Evolutionary conservation across 2,113 vertebrate species (phyloP).

Genomic region (Cololabis saira): DNA sequence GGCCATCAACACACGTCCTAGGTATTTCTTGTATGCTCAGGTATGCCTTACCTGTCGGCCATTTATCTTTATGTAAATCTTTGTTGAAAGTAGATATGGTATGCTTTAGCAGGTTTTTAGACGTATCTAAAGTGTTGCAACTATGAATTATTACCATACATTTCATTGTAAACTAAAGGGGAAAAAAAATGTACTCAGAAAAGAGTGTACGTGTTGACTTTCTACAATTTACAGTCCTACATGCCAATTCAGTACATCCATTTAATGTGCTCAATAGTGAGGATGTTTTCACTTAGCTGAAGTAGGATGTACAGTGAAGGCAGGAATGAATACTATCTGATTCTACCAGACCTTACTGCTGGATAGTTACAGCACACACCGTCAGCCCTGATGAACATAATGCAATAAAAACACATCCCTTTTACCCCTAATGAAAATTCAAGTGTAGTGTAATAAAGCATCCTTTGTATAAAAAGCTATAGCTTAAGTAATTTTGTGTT

Average conservation of each 20-base stretch:
- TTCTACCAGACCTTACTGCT: conserved; percentile 13
- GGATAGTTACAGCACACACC: conserved; percentile 14
- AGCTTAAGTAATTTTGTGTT: not conserved
- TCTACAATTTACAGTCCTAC: conserved; percentile 2
- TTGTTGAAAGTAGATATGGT: too few species aligned
- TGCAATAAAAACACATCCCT: not conserved
- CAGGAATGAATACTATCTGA: conserved; percentile 37
- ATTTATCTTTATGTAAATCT: too few species aligned
- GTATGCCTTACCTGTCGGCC: too few species aligned
- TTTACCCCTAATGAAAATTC: conserved; percentile 12
- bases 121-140: too few species aligned
- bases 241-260: conserved; percentile 41
- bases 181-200: conserved; percentile 5
- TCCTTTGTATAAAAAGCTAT: not conserved
- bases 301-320: conserved; percentile 26
- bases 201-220: conserved; percentile 1
- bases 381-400: conserved; percentile 5
- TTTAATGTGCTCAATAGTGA: conserved; percentile 20
- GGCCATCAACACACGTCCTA: too few species aligned
- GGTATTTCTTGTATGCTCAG: too few species aligned
- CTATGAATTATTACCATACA: too few species aligned
- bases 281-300: conserved; percentile 29
- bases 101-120: too few species aligned
- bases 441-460: not conserved
- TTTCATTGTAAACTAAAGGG: too few species aligned